A percentile compares a stretch with the other conserved stretches of the same genome.
Evolutionary conservation across 2,797 vertebrate genomes (phyloP).

Genomic region (Anguilla pacifica): DNA sequence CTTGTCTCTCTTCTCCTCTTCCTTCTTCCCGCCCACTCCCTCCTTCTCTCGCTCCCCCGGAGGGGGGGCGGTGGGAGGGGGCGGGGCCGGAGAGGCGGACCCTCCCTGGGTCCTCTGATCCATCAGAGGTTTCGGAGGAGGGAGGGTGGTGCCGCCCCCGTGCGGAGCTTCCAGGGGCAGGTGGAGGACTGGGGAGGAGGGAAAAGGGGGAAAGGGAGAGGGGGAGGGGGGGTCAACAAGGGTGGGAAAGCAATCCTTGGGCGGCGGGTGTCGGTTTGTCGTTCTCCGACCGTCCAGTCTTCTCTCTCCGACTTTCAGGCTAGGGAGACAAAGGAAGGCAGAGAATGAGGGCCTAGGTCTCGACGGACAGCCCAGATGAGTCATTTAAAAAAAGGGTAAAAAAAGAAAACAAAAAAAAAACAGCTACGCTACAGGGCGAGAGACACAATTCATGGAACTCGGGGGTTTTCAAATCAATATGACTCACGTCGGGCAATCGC

Average conservation of each 20-base stretch:
- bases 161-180: conserved; percentile 52
- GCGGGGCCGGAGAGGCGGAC: conserved; percentile 71
- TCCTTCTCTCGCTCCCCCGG: conserved; percentile 74
- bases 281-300: conserved; percentile 66
- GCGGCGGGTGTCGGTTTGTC: conserved; percentile 55
- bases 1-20: conserved; percentile 74
- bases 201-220: conserved; percentile 57
- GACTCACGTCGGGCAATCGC: not conserved
- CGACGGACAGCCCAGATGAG: conserved; percentile 38
- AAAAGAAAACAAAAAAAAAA: not conserved
- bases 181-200: conserved; percentile 39
- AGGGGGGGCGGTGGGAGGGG: conserved; percentile 63
- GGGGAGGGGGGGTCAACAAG: conserved; percentile 55
- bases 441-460: not conserved
- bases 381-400: not conserved
- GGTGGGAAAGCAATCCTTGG: conserved; percentile 63
- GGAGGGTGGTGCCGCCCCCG: conserved; percentile 48
- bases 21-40: conserved; percentile 72
- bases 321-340: conserved; percentile 47
- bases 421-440: not conserved
- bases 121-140: conserved; percentile 64
- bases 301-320: conserved; percentile 74
- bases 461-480: not conserved
- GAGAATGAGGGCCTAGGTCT: not conserved
- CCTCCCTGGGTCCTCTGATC: conserved; percentile 76